phyloP scores from a whole-genome alignment of 2,113 vertebrate species.

The Pipra filicauda region DNA sequence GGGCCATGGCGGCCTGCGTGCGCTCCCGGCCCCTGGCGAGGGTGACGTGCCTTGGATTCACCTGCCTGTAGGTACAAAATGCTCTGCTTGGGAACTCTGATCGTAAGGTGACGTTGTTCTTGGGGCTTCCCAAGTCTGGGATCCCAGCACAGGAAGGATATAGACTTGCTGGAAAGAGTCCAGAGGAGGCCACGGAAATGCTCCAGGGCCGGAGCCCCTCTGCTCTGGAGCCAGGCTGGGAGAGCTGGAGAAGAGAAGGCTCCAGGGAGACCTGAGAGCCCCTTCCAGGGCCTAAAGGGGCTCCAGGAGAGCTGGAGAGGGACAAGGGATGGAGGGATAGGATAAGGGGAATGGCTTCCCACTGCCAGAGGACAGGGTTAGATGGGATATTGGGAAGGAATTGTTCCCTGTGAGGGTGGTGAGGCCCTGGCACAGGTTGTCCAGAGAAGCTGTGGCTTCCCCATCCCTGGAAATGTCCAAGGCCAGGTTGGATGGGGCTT shows the following conservation, averaged over 20 bases:
- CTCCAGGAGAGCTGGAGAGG: not conserved
- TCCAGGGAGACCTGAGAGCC: not conserved
- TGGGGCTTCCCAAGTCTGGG: fast-evolving
- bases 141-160: not conserved
- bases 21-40: not conserved
- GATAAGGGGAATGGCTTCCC: not conserved
- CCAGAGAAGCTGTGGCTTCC: not conserved
- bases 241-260: not conserved
- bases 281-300: not conserved
- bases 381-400: not conserved
- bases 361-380: not conserved
- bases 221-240: not conserved
- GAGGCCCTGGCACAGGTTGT: not conserved
- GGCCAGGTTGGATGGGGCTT: fast-evolving
- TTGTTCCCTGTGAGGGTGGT: not conserved
- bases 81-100: not conserved
- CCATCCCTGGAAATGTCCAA: not conserved
- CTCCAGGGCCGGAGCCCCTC: not conserved
- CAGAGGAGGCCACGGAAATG: fast-evolving
- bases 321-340: not conserved
- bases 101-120: not conserved
- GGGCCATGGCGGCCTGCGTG: constrained; percentile 30
- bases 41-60: not conserved
- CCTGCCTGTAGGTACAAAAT: constrained; percentile 52
- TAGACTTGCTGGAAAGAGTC: not conserved